phyloP scores from a whole-genome alignment of 2,888 invertebrate species.

The Caenorhabditis uteleia region DNA sequence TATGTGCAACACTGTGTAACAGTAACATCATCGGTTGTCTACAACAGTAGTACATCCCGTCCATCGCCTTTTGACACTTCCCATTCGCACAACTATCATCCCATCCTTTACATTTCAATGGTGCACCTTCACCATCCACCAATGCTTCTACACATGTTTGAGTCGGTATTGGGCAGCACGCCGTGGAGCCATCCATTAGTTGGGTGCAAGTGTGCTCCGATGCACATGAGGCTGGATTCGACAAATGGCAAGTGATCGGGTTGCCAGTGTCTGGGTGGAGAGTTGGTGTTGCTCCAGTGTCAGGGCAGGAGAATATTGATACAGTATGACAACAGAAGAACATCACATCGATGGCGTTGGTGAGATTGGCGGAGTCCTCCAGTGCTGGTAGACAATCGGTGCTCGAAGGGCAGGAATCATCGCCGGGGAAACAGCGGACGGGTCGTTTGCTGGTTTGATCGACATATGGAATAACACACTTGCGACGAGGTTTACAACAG shows the following conservation, averaged over 20 bases:
- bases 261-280: slow-evolving; percentile 24
- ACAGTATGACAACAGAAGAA: slow-evolving; percentile 60
- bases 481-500: slow-evolving; percentile 50
- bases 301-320: slow-evolving; percentile 50
- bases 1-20: slow-evolving; percentile 7
- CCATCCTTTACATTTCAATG: slow-evolving; percentile 35
- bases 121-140: slow-evolving; percentile 32
- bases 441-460: slow-evolving; percentile 42
- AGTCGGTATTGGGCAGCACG: slow-evolving; percentile 48
- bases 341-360: slow-evolving; percentile 49
- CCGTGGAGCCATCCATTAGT: slow-evolving; percentile 44
- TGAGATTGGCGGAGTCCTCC: slow-evolving; percentile 40
- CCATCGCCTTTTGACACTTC: slow-evolving; percentile 50
- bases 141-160: slow-evolving; percentile 45
- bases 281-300: slow-evolving; percentile 39
- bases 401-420: slow-evolving; percentile 39
- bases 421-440: slow-evolving; percentile 53
- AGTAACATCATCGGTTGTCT: slow-evolving; percentile 17
- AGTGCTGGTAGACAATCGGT: slow-evolving; percentile 53
- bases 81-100: slow-evolving; percentile 51
- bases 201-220: slow-evolving; percentile 40
- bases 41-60: slow-evolving; percentile 52
- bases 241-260: slow-evolving; percentile 31
- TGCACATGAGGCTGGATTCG: slow-evolving; percentile 52
- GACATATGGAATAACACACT: slow-evolving; percentile 54